Conservation (phyloP, 2,113 vertebrate genomes). For the Nesogale talazaci region DNA sequence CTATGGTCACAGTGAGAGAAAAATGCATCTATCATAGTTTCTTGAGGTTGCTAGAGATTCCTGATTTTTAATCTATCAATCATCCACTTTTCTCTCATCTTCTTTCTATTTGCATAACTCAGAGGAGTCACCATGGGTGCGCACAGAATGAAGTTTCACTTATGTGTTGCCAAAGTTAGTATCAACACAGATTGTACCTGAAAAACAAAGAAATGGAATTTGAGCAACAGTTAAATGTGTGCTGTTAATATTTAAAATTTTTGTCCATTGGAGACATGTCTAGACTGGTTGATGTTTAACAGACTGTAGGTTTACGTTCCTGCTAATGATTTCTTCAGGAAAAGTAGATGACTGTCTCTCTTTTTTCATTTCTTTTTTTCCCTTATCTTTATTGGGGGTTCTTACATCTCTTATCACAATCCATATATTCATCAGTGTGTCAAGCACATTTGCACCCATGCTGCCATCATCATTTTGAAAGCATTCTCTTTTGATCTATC, state of each 20-base stretch:
- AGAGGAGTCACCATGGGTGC: not conserved
- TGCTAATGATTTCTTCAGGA: conserved; percentile 5
- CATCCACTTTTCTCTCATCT: not conserved
- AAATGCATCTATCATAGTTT: conserved; percentile 55
- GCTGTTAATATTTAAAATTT: conserved; percentile 67
- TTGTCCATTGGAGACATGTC: conserved; percentile 43
- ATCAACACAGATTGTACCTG: conserved; percentile 34
- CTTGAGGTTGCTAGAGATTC: conserved; percentile 64
- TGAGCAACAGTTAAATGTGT: not conserved
- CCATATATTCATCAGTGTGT: no score
- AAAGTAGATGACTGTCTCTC: not conserved
- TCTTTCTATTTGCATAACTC: conserved; percentile 18
- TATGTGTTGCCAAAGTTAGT: conserved; percentile 20
- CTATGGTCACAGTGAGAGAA: conserved; percentile 35
- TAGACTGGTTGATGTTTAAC: conserved; percentile 44
- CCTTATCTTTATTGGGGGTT: not conserved
- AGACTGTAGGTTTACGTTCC: conserved; percentile 26
- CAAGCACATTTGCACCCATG: no score
- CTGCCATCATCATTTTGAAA: not conserved
- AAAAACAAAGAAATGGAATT: conserved; percentile 52
- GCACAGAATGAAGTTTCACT: conserved; percentile 48
- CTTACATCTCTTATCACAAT: no score
- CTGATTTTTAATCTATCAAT: conserved; percentile 52
- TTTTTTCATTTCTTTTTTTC: conserved; percentile 45
- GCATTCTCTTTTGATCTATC: not conserved